phyloP scores from a whole-genome alignment of 2,113 vertebrate species.

The Notarius quadriscutis region DNA sequence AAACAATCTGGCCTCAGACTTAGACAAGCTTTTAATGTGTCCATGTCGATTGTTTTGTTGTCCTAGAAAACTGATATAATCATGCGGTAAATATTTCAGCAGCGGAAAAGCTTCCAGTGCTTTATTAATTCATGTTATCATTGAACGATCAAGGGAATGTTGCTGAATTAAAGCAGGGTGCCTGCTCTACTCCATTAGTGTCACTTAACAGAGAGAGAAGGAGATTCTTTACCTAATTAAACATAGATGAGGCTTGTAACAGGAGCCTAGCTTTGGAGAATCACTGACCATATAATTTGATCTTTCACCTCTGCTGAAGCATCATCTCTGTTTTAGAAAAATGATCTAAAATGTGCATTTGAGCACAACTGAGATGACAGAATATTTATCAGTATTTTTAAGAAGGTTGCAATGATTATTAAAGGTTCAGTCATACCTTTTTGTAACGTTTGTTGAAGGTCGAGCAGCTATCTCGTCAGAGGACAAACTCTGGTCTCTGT shows the following conservation, averaged over 20 bases:
- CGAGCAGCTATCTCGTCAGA: too few relatives aligned
- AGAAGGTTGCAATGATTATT: not conserved
- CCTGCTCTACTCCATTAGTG: slow-evolving; percentile 53
- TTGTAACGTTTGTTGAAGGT: not conserved
- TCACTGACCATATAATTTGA: slow-evolving; percentile 27
- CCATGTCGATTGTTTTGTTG: slow-evolving; percentile 3
- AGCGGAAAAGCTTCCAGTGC: slow-evolving; percentile 31
- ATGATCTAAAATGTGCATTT: not conserved
- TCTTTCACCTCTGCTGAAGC: slow-evolving; percentile 9
- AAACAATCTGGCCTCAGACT: slow-evolving; percentile 18
- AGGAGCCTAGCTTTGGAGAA: slow-evolving; percentile 22
- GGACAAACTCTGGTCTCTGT: not conserved
- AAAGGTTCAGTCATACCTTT: not conserved
- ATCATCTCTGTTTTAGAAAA: not conserved
- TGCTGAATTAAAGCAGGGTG: slow-evolving; percentile 38
- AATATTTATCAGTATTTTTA: not conserved
- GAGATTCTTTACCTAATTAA: slow-evolving; percentile 57
- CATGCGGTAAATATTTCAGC: slow-evolving; percentile 46
- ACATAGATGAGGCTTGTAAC: slow-evolving; percentile 60
- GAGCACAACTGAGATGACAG: not conserved
- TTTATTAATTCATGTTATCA: slow-evolving; percentile 44
- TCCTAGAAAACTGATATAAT: slow-evolving; percentile 27
- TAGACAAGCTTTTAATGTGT: not conserved
- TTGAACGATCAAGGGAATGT: slow-evolving; percentile 34
- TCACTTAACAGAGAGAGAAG: slow-evolving; percentile 57